These are phyloP conservation scores for Danio albolineatus DNA, from an alignment of 2,797 vertebrate genomes.

Conservation along the genomic window DNA sequence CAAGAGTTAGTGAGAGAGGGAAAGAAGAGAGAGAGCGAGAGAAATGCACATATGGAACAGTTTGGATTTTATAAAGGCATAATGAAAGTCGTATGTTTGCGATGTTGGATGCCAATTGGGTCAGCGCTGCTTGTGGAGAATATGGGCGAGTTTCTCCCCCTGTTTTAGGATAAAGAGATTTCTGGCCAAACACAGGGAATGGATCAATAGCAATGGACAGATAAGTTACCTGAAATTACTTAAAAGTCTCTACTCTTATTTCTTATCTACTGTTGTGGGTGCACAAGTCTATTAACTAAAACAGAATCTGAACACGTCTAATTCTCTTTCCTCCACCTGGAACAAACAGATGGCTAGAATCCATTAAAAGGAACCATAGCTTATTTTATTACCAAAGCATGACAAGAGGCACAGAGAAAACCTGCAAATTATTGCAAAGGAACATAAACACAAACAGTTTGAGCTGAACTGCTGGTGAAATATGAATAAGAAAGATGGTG, in stretches of 20 bases:
- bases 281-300: constrained; percentile 14
- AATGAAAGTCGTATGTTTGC: constrained; percentile 63
- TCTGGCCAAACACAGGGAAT: constrained; percentile 45
- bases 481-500: background rate
- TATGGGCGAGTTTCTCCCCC: background rate
- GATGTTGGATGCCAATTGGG: constrained; percentile 61
- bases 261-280: constrained; percentile 23
- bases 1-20: constrained; percentile 25
- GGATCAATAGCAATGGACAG: constrained; percentile 8
- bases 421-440: background rate
- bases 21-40: constrained; percentile 30
- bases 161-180: constrained; percentile 50
- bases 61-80: constrained; percentile 61
- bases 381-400: constrained; percentile 33
- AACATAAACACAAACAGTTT: background rate
- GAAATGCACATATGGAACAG: constrained; percentile 57
- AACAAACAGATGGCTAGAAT: constrained; percentile 13
- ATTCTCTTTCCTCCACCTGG: constrained; percentile 19
- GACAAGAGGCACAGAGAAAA: constrained; percentile 8
- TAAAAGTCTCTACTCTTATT: constrained; percentile 13
- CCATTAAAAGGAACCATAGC: background rate
- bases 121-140: constrained; percentile 59
- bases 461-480: background rate
- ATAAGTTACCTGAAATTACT: constrained; percentile 28
- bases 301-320: constrained; percentile 1